Base-by-base conservation (phyloP, 2,888 invertebrate species). In the Trichopria drosophilae region DNA sequence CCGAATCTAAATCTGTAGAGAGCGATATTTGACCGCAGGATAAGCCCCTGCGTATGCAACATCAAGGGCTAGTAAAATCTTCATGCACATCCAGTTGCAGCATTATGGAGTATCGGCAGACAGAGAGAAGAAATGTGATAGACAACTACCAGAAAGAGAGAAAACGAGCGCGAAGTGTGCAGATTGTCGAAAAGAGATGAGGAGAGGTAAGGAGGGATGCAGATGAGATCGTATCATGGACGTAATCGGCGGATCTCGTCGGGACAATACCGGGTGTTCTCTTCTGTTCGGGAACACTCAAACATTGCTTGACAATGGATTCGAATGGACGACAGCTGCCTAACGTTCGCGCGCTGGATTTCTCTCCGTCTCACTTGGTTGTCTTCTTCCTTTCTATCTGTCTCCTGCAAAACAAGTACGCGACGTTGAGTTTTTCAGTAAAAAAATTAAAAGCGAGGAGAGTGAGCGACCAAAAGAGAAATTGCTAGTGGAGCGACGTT, bases 291-390 rank as follows among this genome's bases (percentile, higher is more conserved):
- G 67, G 65, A 70, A 71, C 72, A 69, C 73, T 73, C 73, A 65
- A 72, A 72, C 73, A 69, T 71, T 61, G 64, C 60, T 60, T 64
- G 68, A 73, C 74, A 74, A 74, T 72, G 63, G 71, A 63, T 58
- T 62, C 64, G 65, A 69, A 71, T 65, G 64, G 66, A 64, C 73
- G 72, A 73, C 73, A 73, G 73, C 73, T 73, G 74, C 68, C 71
- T 64, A 61, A 71, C 73, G 68, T 59, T 66, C 59, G 59, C 61
- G 55, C 54, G 55, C 55, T 49, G 51, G 23, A 22, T 36, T 29
- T 40, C 46, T 42, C 53, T 32, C 47, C 47, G 19, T 26, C 23
- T 13, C 39, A 31, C 43, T 49, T 52, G 46, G 45, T 48, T 48
- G 23, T 32, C 13, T 10, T 28, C 34, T 5, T 20, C n/a, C 23